Evolutionary conservation across 2,113 vertebrate genomes (phyloP), one percentile per base, ranked within the genome.

Genomic region (Synchiropus splendidus): DNA sequence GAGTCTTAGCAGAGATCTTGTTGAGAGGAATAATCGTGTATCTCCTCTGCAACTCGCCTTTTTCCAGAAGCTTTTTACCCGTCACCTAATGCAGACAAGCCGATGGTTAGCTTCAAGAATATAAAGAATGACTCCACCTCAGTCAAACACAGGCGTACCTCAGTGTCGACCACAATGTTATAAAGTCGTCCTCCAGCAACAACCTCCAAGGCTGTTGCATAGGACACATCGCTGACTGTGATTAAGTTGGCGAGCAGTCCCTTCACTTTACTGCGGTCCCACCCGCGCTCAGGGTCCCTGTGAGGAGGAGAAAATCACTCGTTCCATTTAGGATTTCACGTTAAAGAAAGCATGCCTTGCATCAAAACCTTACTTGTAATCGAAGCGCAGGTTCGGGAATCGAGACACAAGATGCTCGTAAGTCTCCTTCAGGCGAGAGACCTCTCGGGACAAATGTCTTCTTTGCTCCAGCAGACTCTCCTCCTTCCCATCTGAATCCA

Each of bases 1-100:
- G 54, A 33, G 87, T 87, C 5, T 57, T 86, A n/a, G 89, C 79
- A 56, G 90, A 86, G 76, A 98, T 97, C 77, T 90, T 98, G 82
- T 89, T 98, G 10, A 97, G 80, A 33, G 94, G 95, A 65, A 98
- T 96, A 70, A 98, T 90, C 39, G 95, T 97, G 46, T 89, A 94
- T 30, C 91, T 81, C 11, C 81, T 81, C 50, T 87, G 91, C 39
- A 98, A 80, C 54, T 89, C 87, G 12, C 93, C 95, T 17, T 83
- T 95, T 69, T 97, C 88, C 52, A 98, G 58, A 47, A 99, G 74
- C 59, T 91, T 92, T 73, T 93, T 94, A 42, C 90, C 92, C 1
- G 93, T 95, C 52, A 89, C 81, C 95, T 98, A 51, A 60, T 3
- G 31, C 16, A 11, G 2, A 45, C 14, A 45, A 12, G 9, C 10